phyloP scores from a whole-genome alignment of 2,888 invertebrate species.

The Acronicta alni region DNA sequence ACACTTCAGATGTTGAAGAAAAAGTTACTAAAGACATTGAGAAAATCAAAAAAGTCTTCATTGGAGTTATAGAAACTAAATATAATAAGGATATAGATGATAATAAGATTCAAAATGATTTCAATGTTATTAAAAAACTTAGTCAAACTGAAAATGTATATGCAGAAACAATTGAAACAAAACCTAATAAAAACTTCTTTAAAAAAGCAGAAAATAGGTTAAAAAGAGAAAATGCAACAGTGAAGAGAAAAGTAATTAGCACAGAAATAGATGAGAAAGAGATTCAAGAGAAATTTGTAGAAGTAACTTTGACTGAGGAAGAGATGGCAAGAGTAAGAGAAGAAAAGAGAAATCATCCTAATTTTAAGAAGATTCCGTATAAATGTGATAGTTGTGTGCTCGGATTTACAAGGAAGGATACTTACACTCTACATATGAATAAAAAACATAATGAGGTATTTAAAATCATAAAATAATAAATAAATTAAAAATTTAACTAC shows the following conservation, averaged over 20 bases:
- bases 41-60: not conserved
- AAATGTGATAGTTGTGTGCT: slow-evolving; percentile 77
- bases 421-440: slow-evolving; percentile 61
- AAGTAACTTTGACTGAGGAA: slow-evolving; percentile 65
- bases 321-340: slow-evolving; percentile 70
- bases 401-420: slow-evolving; percentile 70
- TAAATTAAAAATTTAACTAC: too few species aligned
- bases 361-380: slow-evolving; percentile 74
- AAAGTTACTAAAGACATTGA: not conserved
- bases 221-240: slow-evolving; percentile 5
- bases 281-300: slow-evolving; percentile 61
- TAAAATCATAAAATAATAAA: too few species aligned
- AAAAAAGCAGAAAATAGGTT: not conserved
- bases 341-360: slow-evolving; percentile 71
- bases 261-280: slow-evolving; percentile 4
- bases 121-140: not conserved
- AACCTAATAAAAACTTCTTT: not conserved
- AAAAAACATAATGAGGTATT: slow-evolving; percentile 70
- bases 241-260: not conserved
- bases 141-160: slow-evolving; percentile 4
- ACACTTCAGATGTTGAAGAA: slow-evolving; percentile 23
- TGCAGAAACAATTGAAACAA: slow-evolving; percentile 5
- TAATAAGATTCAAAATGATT: not conserved
- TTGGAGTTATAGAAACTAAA: slow-evolving; percentile 13
- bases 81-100: not conserved